A percentile compares a stretch with the other conserved stretches of the same genome.
Evolutionary conservation across 53 echinoderm and acorn worm species (phyloP).

Genomic region (Astropecten irregularis): DNA sequence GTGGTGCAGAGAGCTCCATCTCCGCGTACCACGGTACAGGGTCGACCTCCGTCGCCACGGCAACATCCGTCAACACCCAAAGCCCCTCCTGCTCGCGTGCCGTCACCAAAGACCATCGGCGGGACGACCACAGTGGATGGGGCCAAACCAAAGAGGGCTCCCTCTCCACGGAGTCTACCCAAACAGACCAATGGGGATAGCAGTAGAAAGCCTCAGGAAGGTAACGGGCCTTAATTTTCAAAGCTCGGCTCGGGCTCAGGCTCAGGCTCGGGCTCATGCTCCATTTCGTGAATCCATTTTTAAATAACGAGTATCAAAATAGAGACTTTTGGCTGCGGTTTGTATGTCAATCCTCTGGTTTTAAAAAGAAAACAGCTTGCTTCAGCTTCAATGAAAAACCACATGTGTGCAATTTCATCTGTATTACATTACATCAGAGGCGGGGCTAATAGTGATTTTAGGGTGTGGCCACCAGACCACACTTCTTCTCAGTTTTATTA

Average conservation of each 20-base stretch:
- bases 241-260: not conserved
- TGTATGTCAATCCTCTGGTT: too few species aligned
- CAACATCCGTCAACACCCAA: constrained; percentile 57
- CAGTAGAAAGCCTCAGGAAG: constrained; percentile 1
- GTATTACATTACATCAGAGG: too few species aligned
- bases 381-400: too few species aligned
- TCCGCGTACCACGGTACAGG: constrained; percentile 62
- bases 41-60: constrained; percentile 71
- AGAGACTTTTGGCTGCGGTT: too few species aligned
- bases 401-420: too few species aligned
- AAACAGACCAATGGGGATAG: constrained; percentile 26
- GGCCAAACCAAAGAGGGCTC: constrained; percentile 18
- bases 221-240: not conserved
- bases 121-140: constrained; percentile 52
- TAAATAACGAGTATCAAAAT: too few species aligned
- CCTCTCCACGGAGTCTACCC: constrained; percentile 49
- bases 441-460: too few species aligned
- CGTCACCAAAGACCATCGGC: constrained; percentile 43
- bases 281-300: too few species aligned
- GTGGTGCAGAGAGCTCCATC: constrained; percentile 88
- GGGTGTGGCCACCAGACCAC: too few species aligned
- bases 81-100: constrained; percentile 3
- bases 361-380: too few species aligned
- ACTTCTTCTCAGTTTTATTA: too few species aligned
- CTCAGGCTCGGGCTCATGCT: too few species aligned